A percentile compares a stretch with the other conserved stretches of the same genome.
phyloP scores from a whole-genome alignment of 2,888 invertebrate species.

The Abscondita cerata region DNA sequence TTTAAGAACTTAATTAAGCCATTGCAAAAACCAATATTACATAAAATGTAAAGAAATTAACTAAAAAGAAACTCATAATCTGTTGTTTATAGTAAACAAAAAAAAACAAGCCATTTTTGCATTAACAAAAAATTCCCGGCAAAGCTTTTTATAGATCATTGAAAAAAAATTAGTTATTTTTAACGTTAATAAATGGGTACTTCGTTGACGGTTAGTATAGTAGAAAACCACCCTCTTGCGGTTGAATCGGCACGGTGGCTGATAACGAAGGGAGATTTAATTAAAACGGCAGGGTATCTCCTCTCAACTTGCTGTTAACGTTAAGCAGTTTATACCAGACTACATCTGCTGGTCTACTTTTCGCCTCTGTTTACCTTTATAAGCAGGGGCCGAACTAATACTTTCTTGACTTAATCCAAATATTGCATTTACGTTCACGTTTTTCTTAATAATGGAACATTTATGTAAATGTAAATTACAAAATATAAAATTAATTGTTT shows the following conservation, averaged over 20 bases:
- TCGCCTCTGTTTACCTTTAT: constrained; percentile 28
- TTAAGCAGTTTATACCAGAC: constrained; percentile 33
- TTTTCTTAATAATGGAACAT: constrained; percentile 17
- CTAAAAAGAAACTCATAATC: too few species aligned
- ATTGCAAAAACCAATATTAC: too few species aligned
- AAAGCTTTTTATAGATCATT: background rate
- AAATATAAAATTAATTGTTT: constrained; percentile 11
- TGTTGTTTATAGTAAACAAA: too few species aligned
- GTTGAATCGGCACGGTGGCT: constrained; percentile 29
- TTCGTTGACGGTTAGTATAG: constrained; percentile 27
- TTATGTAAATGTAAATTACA: constrained; percentile 13
- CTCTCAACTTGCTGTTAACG: constrained; percentile 30
- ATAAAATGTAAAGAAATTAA: too few species aligned
- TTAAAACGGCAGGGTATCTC: constrained; percentile 35
- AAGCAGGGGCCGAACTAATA: background rate
- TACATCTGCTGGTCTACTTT: constrained; percentile 35
- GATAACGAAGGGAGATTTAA: constrained; percentile 37
- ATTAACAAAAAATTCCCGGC: too few species aligned
- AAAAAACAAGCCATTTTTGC: too few species aligned
- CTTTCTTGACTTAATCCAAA: constrained; percentile 26
- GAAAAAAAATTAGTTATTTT: background rate
- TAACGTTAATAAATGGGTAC: constrained; percentile 22
- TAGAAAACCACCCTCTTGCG: constrained; percentile 32
- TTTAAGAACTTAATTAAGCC: too few species aligned
- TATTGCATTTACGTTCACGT: constrained; percentile 29